Conservation (phyloP, 2,797 vertebrate genomes). For the Denticeps clupeoides region DNA sequence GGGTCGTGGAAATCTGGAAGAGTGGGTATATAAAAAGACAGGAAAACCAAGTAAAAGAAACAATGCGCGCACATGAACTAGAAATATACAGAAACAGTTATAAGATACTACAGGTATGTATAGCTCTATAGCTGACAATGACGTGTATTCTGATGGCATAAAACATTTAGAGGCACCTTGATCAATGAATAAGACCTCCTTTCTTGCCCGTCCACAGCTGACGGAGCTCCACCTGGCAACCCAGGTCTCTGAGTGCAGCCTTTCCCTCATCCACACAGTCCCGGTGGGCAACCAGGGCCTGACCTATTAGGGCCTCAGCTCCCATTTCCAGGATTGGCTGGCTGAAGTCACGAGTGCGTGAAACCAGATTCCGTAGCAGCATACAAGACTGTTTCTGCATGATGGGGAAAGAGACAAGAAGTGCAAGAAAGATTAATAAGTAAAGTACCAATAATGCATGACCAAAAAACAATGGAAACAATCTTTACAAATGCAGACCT, state of each 20-base stretch:
- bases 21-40: no score
- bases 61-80: no score
- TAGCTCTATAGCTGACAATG: no score
- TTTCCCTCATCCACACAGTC: slow-evolving; percentile 77
- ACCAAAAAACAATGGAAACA: no score
- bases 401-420: not conserved
- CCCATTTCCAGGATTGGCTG: slow-evolving; percentile 84
- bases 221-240: slow-evolving; percentile 78
- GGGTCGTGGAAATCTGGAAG: no score
- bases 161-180: not conserved
- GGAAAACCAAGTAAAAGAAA: no score
- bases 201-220: slow-evolving; percentile 94
- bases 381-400: slow-evolving; percentile 86
- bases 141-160: no score
- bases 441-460: no score
- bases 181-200: slow-evolving; percentile 68
- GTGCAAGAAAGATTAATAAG: not conserved
- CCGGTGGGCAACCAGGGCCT: slow-evolving; percentile 64
- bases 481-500: not conserved
- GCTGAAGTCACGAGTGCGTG: slow-evolving; percentile 59
- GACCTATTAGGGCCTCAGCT: slow-evolving; percentile 71
- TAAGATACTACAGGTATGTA: no score
- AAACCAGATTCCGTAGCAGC: slow-evolving; percentile 85
- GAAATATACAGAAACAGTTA: no score
- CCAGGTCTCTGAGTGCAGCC: slow-evolving; percentile 84